Base-by-base conservation (phyloP, 2,113 vertebrate species). In the Phodopus roborovskii region DNA sequence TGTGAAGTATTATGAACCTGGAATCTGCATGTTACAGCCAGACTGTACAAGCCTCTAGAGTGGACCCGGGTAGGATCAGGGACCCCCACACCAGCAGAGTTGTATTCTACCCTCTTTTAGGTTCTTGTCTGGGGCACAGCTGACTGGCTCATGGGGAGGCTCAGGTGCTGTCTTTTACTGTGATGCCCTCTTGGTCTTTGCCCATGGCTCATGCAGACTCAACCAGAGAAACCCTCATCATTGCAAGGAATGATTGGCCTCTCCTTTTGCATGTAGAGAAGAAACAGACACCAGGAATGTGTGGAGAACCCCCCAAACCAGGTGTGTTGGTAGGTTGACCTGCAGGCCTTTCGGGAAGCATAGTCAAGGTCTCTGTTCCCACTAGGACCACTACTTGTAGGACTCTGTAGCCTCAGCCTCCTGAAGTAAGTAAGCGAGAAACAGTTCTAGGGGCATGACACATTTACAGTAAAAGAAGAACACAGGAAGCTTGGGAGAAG, bases 291-390 rank as follows among this genome's bases (percentile, higher is more conserved):
- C 39, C 11, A 22, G 20, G 4, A 26, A 11, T 28, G 24, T 1
- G 11, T 16, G 58, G 39, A 30, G 1, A 5, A n/a, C 12, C 33
- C 8, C 48, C 13, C 4, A 8, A 17, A 7, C 2, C 0, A 60
- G 36, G 3, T n/a, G 22, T 42, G 16, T n/a, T 19, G 24, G 0
- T 68, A 12, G 26, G 36, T 68, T n/a, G 60, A 3, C 20, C 0
- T 15, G 26, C 1, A 8, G 70, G 24, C 8, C 2, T 7, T 73
- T 48, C 56, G 50, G 73, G 19, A n/a, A 36, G 1, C 73, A 8
- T 10, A 10, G 71, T 15, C 39, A 60, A 4, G 0, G 50, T 33
- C 78, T 20, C 39, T 4, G n/a, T 17, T 33, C 26, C 30, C 33
- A 48, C 4, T 77, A 39, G 56, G 26, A 30, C 2, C 42, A 48